phyloP scores from a whole-genome alignment of 2,797 vertebrate species.

The Aeoliscus strigatus region DNA sequence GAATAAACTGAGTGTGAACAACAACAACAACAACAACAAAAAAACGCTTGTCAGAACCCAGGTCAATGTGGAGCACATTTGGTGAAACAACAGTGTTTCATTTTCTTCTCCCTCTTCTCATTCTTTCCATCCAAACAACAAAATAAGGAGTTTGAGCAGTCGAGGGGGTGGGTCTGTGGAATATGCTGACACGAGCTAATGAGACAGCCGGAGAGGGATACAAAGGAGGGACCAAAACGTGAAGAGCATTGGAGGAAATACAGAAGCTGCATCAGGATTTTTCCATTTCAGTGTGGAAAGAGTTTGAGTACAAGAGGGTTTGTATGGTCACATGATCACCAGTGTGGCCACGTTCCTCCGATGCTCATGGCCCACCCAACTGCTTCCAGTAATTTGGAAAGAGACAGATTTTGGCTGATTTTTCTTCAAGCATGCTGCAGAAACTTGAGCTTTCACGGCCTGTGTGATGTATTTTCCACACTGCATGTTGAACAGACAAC shows the following conservation, averaged over 20 bases:
- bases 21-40: slow-evolving; percentile 3
- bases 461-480: slow-evolving; percentile 53
- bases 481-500: slow-evolving; percentile 35
- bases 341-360: slow-evolving; percentile 48
- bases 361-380: slow-evolving; percentile 16
- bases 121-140: slow-evolving; percentile 54
- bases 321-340: slow-evolving; percentile 46
- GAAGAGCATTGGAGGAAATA: slow-evolving; percentile 32
- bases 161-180: slow-evolving; percentile 44
- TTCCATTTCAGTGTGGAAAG: slow-evolving; percentile 58
- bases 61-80: slow-evolving; percentile 51
- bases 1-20: slow-evolving; percentile 29
- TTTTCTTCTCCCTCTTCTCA: slow-evolving; percentile 28
- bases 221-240: slow-evolving; percentile 30
- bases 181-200: slow-evolving; percentile 63
- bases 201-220: slow-evolving; percentile 24
- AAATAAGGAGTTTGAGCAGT: slow-evolving; percentile 29
- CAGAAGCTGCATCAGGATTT: slow-evolving; percentile 58
- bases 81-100: slow-evolving; percentile 45
- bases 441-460: slow-evolving; percentile 20
- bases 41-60: slow-evolving; percentile 34
- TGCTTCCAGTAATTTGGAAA: slow-evolving; percentile 34
- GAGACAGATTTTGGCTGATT: slow-evolving; percentile 29
- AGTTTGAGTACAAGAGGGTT: slow-evolving; percentile 19
- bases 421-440: slow-evolving; percentile 49